phyloP scores from a whole-genome alignment of 2,113 vertebrate species.

The Brachypteracias leptosomus region DNA sequence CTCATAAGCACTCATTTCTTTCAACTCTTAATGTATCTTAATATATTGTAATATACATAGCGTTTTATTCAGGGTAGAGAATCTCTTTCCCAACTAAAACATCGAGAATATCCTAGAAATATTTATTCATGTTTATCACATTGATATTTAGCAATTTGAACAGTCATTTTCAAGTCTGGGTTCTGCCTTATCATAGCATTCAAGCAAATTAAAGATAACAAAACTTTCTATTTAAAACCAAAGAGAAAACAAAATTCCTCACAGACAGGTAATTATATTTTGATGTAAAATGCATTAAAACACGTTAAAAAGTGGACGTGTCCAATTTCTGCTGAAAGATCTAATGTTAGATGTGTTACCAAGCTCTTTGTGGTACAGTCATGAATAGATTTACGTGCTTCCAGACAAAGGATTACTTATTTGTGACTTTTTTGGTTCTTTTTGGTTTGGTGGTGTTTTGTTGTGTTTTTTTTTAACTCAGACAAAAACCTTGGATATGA shows the following conservation, averaged over 20 bases:
- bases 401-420: neutral
- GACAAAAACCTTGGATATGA: conserved; percentile 43
- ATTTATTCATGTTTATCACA: neutral
- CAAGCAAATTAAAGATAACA: neutral
- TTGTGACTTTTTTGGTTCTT: neutral
- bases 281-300: neutral
- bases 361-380: neutral
- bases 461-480: neutral
- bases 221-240: neutral
- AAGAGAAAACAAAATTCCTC: neutral
- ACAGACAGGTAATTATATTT: neutral
- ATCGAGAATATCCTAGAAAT: neutral
- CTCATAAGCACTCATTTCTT: neutral
- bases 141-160: neutral
- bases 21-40: neutral
- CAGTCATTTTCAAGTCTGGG: neutral
- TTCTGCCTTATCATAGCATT: neutral
- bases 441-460: neutral
- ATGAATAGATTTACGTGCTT: neutral
- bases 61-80: neutral
- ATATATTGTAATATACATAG: neutral
- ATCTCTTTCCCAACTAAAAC: neutral
- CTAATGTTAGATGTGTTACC: neutral
- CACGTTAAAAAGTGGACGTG: neutral
- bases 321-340: neutral